phyloP scores from a whole-genome alignment of 2,888 invertebrate genomes.

The Drosophila yooni region DNA sequence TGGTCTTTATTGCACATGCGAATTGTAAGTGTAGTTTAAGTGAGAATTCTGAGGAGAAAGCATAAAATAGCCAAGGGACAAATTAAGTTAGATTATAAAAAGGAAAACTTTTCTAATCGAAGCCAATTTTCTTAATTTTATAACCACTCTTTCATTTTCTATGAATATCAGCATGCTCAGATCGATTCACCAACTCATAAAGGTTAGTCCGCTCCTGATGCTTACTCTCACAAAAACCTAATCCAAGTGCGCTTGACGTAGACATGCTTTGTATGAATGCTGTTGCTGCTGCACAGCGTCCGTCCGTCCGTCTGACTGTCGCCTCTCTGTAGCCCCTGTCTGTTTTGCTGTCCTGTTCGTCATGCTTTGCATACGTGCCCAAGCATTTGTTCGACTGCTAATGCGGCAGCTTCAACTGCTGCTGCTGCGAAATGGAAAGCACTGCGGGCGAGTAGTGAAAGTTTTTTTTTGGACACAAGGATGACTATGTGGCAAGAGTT shows the following conservation, averaged over 20 bases:
- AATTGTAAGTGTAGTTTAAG: background rate
- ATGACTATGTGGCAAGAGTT: background rate
- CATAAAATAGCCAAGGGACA: conserved; percentile 72
- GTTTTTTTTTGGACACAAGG: conserved; percentile 17
- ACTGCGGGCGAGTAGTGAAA: conserved; percentile 43
- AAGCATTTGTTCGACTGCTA: conserved; percentile 70
- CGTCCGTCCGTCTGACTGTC: conserved; percentile 5
- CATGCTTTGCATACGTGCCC: conserved; percentile 71
- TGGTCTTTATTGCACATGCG: background rate
- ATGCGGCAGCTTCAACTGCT: conserved; percentile 51
- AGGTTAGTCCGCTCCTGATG: conserved; percentile 15
- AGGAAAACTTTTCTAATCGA: background rate
- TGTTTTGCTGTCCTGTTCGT: conserved; percentile 27
- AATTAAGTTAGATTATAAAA: conserved; percentile 52
- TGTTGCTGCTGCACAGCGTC: conserved; percentile 17
- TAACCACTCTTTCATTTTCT: background rate
- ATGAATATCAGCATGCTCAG: background rate
- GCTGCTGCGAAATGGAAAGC: conserved; percentile 65
- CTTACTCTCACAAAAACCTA: background rate
- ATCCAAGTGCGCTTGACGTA: background rate
- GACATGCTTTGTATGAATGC: background rate
- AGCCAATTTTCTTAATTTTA: background rate
- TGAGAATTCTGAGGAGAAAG: conserved; percentile 70
- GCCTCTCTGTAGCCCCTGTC: conserved; percentile 1
- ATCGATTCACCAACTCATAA: background rate